A percentile compares a stretch with the other conserved stretches of the same genome.
Evolutionary conservation across 2,113 vertebrate genomes (phyloP).

Genomic region (Ameiurus melas): DNA sequence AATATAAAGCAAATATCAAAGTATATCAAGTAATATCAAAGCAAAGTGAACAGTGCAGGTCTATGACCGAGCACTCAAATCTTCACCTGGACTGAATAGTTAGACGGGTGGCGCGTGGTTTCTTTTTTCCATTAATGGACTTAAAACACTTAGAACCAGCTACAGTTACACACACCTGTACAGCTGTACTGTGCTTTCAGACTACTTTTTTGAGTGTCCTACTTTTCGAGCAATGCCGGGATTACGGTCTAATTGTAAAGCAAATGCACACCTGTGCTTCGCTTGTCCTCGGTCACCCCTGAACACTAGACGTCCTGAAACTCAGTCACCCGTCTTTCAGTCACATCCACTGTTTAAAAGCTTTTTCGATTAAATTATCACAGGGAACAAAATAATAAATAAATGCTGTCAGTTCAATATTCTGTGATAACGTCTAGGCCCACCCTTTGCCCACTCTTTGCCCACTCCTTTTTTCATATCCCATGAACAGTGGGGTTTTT

Average conservation of each 20-base stretch:
- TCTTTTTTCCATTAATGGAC: conserved; percentile 18
- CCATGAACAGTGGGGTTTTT: neutral
- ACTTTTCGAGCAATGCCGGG: neutral
- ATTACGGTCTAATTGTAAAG: conserved; percentile 26
- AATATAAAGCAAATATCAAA: no score
- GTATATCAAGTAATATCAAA: no score
- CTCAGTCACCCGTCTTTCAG: neutral
- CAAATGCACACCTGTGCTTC: conserved; percentile 30
- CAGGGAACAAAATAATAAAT: neutral
- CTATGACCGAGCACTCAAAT: neutral
- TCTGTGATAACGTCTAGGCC: neutral
- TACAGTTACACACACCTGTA: conserved; percentile 24
- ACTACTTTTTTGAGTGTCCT: neutral
- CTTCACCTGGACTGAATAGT: neutral
- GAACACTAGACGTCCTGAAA: conserved; percentile 24
- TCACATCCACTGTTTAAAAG: neutral
- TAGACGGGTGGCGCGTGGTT: neutral
- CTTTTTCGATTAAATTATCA: neutral
- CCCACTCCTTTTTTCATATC: neutral
- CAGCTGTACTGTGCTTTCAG: conserved; percentile 10
- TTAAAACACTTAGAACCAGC: neutral
- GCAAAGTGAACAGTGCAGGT: neutral
- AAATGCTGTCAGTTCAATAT: neutral
- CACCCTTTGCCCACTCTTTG: neutral
- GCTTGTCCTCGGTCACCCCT: conserved; percentile 26